Conservation (phyloP, 2,888 invertebrate species). For the Stegophylla sp. region DNA sequence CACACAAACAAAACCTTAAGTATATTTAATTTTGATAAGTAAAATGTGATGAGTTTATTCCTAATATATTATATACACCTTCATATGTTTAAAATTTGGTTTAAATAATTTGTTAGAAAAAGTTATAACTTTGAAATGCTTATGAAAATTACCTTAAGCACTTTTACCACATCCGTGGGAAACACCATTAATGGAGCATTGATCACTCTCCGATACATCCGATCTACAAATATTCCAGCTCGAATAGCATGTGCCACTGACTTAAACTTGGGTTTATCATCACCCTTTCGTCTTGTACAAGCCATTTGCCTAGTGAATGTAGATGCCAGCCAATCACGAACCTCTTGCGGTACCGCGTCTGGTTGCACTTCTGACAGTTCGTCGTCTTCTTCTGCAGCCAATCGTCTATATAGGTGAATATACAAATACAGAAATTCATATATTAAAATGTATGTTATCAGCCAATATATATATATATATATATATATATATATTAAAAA, state of each 20-base stretch:
- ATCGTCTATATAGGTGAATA: constrained; percentile 71
- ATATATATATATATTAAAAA: too few species aligned
- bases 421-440: too few species aligned
- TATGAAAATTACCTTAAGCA: constrained; percentile 75
- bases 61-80: too few species aligned
- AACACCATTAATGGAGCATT: constrained; percentile 84
- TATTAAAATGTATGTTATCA: too few species aligned
- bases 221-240: constrained; percentile 94
- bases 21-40: too few species aligned
- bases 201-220: constrained; percentile 84
- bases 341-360: constrained; percentile 94
- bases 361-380: constrained; percentile 95
- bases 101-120: not conserved
- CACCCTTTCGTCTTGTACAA: constrained; percentile 76
- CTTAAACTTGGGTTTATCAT: constrained; percentile 87
- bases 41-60: too few species aligned
- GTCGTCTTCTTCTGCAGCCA: constrained; percentile 86
- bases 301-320: constrained; percentile 92
- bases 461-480: too few species aligned
- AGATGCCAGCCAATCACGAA: constrained; percentile 94
- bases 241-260: constrained; percentile 95
- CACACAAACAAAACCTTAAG: too few species aligned
- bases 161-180: constrained; percentile 83
- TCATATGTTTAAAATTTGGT: not conserved
- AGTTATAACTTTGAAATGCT: too few species aligned